Conservation (phyloP, 2,888 invertebrate genomes). For the Sipunculus nudus region DNA sequence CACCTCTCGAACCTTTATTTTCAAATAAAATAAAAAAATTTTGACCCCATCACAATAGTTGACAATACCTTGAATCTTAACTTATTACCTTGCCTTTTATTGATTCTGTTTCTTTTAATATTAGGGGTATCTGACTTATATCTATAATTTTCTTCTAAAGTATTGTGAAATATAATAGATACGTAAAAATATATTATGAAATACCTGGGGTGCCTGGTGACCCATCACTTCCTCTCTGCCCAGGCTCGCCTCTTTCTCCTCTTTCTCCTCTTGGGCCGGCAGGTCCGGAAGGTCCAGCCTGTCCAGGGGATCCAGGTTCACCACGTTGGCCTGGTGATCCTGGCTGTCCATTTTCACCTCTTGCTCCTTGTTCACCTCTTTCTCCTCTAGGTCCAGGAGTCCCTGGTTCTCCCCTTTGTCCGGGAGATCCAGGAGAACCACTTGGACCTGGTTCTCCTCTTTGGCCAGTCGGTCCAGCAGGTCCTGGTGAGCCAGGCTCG, state of each 20-base stretch:
- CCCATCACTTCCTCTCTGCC: slow-evolving; percentile 35
- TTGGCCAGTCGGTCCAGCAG: slow-evolving; percentile 2
- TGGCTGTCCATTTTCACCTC: slow-evolving; percentile 67
- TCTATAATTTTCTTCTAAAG: too few relatives aligned
- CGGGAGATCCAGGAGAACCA: slow-evolving; percentile 14
- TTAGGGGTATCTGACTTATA: too few relatives aligned
- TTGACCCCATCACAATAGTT: too few relatives aligned
- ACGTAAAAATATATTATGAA: neutral
- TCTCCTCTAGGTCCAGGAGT: slow-evolving; percentile 6
- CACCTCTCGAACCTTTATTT: neutral
- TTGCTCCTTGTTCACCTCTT: slow-evolving; percentile 13
- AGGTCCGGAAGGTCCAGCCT: slow-evolving; percentile 1
- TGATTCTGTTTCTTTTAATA: too few relatives aligned
- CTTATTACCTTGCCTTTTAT: too few relatives aligned
- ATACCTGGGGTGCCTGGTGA: slow-evolving; percentile 16
- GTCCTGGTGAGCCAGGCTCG: slow-evolving; percentile 74
- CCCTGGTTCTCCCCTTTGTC: neutral
- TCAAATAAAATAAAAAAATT: too few relatives aligned
- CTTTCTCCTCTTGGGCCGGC: slow-evolving; percentile 13
- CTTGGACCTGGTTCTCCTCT: slow-evolving; percentile 9
- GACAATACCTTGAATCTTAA: too few relatives aligned
- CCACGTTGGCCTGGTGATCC: neutral
- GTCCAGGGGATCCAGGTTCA: neutral
- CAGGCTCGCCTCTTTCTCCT: slow-evolving; percentile 37
- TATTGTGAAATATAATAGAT: too few relatives aligned